A percentile compares a stretch with the other conserved stretches of the same genome.
phyloP scores from a whole-genome alignment of 2,113 vertebrate species.

The Alethe diademata region DNA sequence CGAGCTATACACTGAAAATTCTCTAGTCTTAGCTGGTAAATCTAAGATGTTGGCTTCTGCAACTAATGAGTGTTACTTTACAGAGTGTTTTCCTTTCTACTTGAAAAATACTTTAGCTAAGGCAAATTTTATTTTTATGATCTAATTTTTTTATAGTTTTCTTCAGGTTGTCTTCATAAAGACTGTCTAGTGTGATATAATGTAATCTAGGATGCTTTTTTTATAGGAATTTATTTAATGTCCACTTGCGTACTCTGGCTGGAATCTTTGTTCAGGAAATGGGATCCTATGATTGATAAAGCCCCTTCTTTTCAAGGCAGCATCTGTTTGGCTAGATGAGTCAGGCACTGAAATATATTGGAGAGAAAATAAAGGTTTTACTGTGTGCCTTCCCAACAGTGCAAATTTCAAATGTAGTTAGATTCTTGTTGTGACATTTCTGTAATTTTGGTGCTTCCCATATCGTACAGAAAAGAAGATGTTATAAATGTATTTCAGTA shows the following conservation, averaged over 20 bases:
- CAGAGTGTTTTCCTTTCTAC: background rate
- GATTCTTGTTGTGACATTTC: background rate
- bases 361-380: slow-evolving; percentile 36
- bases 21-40: background rate
- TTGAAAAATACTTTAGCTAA: background rate
- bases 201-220: background rate
- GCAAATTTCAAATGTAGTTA: background rate
- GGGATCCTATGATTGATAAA: slow-evolving; percentile 6
- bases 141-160: background rate
- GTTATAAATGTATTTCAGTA: background rate
- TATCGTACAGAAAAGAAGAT: background rate
- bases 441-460: background rate
- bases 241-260: slow-evolving; percentile 5
- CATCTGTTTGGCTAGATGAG: slow-evolving; percentile 38
- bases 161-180: background rate
- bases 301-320: slow-evolving; percentile 22
- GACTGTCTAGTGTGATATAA: background rate
- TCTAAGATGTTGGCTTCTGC: background rate
- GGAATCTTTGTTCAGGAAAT: slow-evolving; percentile 38
- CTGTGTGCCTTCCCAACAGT: background rate
- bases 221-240: background rate
- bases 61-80: background rate
- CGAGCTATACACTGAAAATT: background rate
- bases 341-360: background rate
- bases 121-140: background rate